Evolutionary conservation across 2,113 vertebrate species (phyloP).

Genomic region (Chaenocephalus aceratus): DNA sequence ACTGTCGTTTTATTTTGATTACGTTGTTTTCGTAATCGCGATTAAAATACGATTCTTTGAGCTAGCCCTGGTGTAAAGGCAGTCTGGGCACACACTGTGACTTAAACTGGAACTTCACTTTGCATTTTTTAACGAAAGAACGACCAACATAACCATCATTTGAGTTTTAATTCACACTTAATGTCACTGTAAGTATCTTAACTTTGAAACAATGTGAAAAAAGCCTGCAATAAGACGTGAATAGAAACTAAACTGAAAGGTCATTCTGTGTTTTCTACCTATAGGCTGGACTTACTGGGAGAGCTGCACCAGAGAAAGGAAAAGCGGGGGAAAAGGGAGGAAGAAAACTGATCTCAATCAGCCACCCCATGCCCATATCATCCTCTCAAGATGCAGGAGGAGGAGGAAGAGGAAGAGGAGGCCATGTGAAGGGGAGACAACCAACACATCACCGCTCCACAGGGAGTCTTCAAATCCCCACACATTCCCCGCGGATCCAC

Average conservation of each 20-base stretch:
- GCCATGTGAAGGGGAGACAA: background rate
- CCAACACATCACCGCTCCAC: conserved; percentile 63
- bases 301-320: conserved; percentile 10
- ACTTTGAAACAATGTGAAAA: background rate
- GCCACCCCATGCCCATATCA: conserved; percentile 13
- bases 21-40: no score
- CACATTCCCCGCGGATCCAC: conserved; percentile 54
- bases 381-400: conserved; percentile 32
- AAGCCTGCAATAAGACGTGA: no score
- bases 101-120: no score
- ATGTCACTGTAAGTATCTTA: background rate
- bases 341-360: conserved; percentile 11
- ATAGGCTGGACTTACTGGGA: conserved; percentile 35
- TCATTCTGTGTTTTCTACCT: background rate
- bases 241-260: no score
- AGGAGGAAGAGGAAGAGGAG: background rate
- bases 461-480: conserved; percentile 49
- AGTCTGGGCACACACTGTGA: no score
- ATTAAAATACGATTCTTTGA: no score
- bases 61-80: no score
- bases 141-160: no score
- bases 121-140: no score
- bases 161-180: no score
- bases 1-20: no score
- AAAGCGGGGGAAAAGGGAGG: background rate